Evolutionary conservation across 2,797 vertebrate genomes (phyloP).

Genomic region (Gambelia wislizenii): DNA sequence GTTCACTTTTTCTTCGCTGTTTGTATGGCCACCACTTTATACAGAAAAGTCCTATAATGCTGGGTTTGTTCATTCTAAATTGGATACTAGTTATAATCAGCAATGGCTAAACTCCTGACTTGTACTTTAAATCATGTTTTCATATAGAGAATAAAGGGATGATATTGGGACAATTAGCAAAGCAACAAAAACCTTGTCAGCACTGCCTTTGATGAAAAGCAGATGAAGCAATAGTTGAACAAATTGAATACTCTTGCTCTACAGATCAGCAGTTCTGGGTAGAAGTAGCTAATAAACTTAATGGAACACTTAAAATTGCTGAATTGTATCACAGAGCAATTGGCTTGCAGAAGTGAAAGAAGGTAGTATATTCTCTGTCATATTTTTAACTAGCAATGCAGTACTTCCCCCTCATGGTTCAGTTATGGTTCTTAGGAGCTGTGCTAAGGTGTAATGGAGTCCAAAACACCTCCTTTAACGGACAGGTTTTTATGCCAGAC

Average conservation of each 20-base stretch:
- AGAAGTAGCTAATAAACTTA: conserved; percentile 38
- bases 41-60: neutral
- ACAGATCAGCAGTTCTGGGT: conserved; percentile 28
- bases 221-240: conserved; percentile 24
- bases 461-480: neutral
- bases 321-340: conserved; percentile 28
- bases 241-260: conserved; percentile 6
- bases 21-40: neutral
- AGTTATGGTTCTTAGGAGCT: neutral
- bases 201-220: conserved; percentile 25
- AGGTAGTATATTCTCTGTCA: conserved; percentile 14
- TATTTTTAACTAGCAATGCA: conserved; percentile 9
- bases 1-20: neutral
- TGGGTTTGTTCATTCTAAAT: neutral
- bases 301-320: conserved; percentile 22
- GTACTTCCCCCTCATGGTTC: neutral
- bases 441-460: neutral
- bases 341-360: conserved; percentile 5
- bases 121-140: conserved; percentile 11
- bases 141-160: neutral
- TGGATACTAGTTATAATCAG: neutral
- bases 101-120: neutral
- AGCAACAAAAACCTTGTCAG: conserved; percentile 35
- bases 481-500: neutral
- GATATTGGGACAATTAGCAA: conserved; percentile 20